Evolutionary conservation across 2,888 invertebrate genomes (phyloP).

Genomic region (Amblyteles armatorius): DNA sequence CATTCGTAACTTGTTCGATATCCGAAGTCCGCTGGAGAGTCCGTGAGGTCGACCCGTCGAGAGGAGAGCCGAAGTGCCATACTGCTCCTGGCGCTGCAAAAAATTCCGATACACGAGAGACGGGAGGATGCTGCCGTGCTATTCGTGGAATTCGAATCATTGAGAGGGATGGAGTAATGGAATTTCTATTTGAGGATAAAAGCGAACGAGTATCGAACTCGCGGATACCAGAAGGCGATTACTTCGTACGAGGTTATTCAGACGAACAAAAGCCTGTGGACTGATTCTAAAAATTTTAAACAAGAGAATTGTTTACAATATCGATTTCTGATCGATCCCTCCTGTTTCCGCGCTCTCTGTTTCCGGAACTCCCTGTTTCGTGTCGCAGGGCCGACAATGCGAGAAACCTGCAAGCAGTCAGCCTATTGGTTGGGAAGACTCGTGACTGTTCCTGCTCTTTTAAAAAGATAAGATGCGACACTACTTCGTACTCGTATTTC

Average conservation of each 20-base stretch:
- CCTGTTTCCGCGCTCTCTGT: not conserved
- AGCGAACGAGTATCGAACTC: constrained; percentile 26
- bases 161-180: constrained; percentile 28
- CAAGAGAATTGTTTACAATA: too few species aligned
- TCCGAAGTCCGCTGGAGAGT: constrained; percentile 42
- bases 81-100: constrained; percentile 49
- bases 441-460: constrained; percentile 12
- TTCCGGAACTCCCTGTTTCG: not conserved
- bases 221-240: not conserved
- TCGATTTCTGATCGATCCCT: not conserved
- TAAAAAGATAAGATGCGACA: not conserved
- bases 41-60: constrained; percentile 4
- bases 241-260: too few species aligned
- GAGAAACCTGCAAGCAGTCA: not conserved
- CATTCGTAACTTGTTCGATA: constrained; percentile 70
- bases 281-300: too few species aligned
- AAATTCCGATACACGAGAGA: constrained; percentile 56
- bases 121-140: not conserved
- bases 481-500: constrained; percentile 10
- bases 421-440: constrained; percentile 8
- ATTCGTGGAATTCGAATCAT: constrained; percentile 31
- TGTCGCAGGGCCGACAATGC: constrained; percentile 38
- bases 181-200: constrained; percentile 53
- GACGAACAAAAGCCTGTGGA: too few species aligned
- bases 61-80: constrained; percentile 16